Percentiles rank a stretch among this genome's conserved stretches.
Conservation (phyloP, 1,140 invertebrate genomes). For the Danaus plexippus region DNA sequence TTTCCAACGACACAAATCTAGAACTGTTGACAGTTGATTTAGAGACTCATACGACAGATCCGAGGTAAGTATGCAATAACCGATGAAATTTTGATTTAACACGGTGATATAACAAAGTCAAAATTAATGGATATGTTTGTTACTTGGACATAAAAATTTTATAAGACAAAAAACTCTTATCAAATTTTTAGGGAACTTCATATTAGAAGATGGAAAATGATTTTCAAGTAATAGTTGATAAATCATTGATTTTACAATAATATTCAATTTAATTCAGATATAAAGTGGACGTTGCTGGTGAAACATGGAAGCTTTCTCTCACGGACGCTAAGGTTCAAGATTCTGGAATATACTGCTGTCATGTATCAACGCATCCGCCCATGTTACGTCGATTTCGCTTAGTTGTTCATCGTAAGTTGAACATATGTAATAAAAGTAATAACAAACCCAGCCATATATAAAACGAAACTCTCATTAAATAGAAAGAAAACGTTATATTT, state of each 20-base stretch:
- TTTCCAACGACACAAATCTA: conserved; percentile 75
- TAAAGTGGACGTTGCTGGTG: conserved; percentile 81
- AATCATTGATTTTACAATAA: no score
- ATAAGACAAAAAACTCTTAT: no score
- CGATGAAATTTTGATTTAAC: no score
- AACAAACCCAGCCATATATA: no score
- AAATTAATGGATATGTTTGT: no score
- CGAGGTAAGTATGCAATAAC: conserved; percentile 67
- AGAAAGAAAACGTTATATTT: conserved; percentile 1
- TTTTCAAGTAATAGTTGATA: no score
- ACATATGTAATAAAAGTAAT: no score
- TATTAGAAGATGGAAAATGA: no score
- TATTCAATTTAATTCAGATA: conserved; percentile 66
- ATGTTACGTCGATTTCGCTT: conserved; percentile 55
- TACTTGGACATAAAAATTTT: no score
- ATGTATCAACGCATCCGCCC: conserved; percentile 86
- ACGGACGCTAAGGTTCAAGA: conserved; percentile 77
- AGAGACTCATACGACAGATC: conserved; percentile 81
- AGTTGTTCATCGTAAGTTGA: conserved; percentile 57
- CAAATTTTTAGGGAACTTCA: no score
- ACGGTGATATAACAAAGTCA: no score
- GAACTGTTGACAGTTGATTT: conserved; percentile 78
- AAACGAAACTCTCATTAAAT: background rate
- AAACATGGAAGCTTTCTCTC: conserved; percentile 82
- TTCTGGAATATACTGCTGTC: conserved; percentile 82